Base-by-base conservation (phyloP, 2,888 invertebrate species). In the Eupithecia dodoneata region DNA sequence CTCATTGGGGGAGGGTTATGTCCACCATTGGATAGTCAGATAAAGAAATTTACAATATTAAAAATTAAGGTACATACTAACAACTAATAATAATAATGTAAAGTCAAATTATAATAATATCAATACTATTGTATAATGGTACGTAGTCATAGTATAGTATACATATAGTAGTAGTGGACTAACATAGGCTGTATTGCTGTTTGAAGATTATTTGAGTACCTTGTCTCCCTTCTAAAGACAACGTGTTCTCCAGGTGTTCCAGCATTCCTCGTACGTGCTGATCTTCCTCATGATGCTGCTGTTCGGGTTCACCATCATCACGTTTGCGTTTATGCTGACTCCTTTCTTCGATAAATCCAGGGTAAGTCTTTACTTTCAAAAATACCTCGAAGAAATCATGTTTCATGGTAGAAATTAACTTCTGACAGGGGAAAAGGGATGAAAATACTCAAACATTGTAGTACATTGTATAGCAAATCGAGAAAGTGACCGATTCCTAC, bases 261-360 rank as follows among this genome's bases (percentile, higher is more conserved):
- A 96, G 85, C 96, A 97, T 87, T 97, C 98, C 18, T 97, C 97
- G 81, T 96, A 97, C 87, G 94, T 98, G 81, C 95, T 98, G 67
- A 96, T 98, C 85, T 98, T 98, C 90, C 91, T 98, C 70, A 92
- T 98, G 86, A 97, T 98, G 87, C 93, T 97, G 77, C 93, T 98
- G 59, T 98, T 98, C 88, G 97, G 98, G 30, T 96, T 98, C 82
- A 97, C 98, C 6, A 97, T 98, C 73, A 97, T 98, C 83, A 97
- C 97, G 89, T 96, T 98, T 82, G 97, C 97, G 69, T 98, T 98
- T 87, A 97, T 98, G 96, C 95, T 98, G 79, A 98, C 98, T 0
- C 97, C 98, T 0, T 98, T 98, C 93, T 98, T 98, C 90, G 97
- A 97, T 86, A 97, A 97, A 87, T 97, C 97, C 69, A 96, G 97